Evolutionary conservation across 2,113 vertebrate genomes (phyloP), one percentile per base, ranked within the genome.

Genomic region (Ibidorhyncha struthersii): DNA sequence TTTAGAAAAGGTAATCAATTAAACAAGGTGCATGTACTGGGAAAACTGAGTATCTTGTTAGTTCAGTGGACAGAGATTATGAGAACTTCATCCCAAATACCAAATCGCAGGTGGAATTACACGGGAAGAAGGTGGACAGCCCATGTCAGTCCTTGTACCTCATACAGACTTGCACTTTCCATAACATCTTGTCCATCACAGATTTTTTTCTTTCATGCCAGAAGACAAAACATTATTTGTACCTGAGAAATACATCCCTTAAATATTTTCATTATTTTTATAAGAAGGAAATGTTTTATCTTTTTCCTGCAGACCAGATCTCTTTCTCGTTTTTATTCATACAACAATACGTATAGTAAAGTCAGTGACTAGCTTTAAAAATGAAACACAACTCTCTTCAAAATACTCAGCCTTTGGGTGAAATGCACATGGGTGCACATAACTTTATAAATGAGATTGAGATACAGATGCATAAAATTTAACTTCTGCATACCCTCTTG

Each of bases 71-170:
- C 12, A 77, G 47, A 71, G 12, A 18, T n/a, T 23, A 19, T 32
- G 55, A 72, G 53, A 65, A 21, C 17, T 56, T 66, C 30, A 65
- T 34, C 63, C 16, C 52, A 52, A 89, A 69, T 30, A 49, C 9
- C 8, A n/a, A 0, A 30, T 53, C 1, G 3, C 1, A 5, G 29
- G 23, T 56, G n/a, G 50, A 32, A 11, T 56, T 63, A 4, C 12
- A 4, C 7, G 22, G 50, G 36, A 19, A 29, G n/a, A 53, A 27
- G 38, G 16, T 13, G 22, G 10, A 45, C 32, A 79, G 61, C 34
- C 34, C 38, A 2, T 16, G 23, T 10, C 15, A 16, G 21, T 79
- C 50, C 45, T 85, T 74, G 9, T 20, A 43, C 49, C n/a, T 67
- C n/a, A 25, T 30, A 23, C 17, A 55, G 9, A 45, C 56, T 49